A percentile compares a stretch with the other conserved stretches of the same genome.
These are phyloP conservation scores for Clarias macrocephalus DNA, from an alignment of 2,113 vertebrate species.

Conservation along the genomic window DNA sequence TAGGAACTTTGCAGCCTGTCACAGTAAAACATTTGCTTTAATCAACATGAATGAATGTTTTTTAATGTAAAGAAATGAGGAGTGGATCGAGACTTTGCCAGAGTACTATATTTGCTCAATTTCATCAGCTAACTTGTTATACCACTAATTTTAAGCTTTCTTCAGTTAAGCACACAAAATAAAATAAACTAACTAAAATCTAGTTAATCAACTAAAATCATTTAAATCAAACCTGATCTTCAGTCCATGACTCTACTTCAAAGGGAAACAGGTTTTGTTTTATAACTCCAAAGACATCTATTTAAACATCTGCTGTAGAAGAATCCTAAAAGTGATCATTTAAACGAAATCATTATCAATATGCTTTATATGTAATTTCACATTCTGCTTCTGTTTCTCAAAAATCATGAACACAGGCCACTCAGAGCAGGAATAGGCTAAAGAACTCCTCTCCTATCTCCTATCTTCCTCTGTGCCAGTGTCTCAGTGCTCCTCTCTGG, in stretches of 20 bases:
- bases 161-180: background rate
- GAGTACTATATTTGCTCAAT: background rate
- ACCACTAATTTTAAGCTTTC: background rate
- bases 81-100: no score
- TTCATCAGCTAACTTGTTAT: background rate
- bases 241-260: background rate
- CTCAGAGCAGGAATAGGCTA: background rate
- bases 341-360: background rate
- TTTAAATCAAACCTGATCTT: background rate
- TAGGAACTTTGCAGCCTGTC: no score
- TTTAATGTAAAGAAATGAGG: no score
- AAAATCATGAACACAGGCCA: background rate
- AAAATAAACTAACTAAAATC: background rate
- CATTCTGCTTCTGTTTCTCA: background rate
- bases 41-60: no score
- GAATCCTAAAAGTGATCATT: background rate
- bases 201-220: no score
- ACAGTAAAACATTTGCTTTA: no score
- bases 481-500: slow-evolving; percentile 26
- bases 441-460: background rate
- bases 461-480: background rate
- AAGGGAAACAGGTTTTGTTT: background rate
- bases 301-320: background rate
- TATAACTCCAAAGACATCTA: background rate
- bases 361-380: background rate